These are phyloP conservation scores for Coracias cyanogaster DNA, from an alignment of 2,797 vertebrate species.

Conservation along the genomic window DNA sequence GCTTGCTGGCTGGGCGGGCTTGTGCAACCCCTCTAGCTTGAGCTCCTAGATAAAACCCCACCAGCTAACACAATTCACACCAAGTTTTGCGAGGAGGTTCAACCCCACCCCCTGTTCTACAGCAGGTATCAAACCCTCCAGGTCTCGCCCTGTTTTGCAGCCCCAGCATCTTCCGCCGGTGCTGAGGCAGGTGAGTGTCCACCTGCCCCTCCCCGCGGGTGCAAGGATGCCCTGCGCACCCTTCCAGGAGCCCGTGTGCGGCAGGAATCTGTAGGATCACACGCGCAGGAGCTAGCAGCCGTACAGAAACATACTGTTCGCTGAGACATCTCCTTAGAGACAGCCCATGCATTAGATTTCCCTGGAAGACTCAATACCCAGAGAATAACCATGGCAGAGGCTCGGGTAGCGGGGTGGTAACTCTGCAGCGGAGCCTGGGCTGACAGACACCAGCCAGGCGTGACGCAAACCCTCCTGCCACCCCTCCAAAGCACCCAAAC, in stretches of 20 bases:
- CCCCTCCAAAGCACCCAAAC: background rate
- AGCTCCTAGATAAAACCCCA: background rate
- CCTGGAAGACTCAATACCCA: background rate
- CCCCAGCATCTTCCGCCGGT: background rate
- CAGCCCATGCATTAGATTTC: background rate
- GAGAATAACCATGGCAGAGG: background rate
- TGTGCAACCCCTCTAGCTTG: background rate
- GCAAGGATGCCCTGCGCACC: background rate
- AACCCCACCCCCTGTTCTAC: background rate
- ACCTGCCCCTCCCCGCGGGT: accelerated
- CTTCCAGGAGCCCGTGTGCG: background rate
- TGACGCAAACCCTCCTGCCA: background rate
- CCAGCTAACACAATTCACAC: background rate
- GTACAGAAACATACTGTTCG: background rate
- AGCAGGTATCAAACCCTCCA: background rate
- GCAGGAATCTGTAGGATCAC: background rate
- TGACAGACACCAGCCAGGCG: accelerated
- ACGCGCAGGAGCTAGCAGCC: background rate
- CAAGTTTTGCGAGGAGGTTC: background rate
- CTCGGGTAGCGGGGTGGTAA: accelerated
- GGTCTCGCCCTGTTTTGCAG: background rate
- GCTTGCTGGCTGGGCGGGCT: background rate
- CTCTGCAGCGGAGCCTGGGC: background rate
- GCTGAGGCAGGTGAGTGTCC: accelerated
- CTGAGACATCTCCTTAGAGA: slow-evolving; percentile 24